Conservation (phyloP, 1,140 invertebrate species). For the Oreohelix idahoensis region DNA sequence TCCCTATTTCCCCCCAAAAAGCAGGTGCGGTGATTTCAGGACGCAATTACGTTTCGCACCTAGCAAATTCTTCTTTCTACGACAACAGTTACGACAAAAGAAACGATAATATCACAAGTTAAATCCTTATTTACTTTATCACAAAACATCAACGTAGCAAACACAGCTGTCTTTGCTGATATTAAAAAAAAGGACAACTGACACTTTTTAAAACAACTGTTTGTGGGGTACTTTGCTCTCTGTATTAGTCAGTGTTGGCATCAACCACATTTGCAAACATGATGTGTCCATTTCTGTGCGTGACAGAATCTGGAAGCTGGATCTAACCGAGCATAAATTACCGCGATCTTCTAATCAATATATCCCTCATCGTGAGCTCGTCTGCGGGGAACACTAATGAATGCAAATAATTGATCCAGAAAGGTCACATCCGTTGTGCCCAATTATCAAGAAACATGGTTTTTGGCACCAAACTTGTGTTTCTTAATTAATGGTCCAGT, state of each 20-base stretch:
- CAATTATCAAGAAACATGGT: slow-evolving; percentile 3
- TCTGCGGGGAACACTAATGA: neutral
- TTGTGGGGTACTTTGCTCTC: no score
- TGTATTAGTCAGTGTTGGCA: neutral
- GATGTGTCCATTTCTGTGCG: neutral
- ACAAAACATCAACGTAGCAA: no score
- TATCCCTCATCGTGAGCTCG: neutral
- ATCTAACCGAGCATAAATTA: neutral
- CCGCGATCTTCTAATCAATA: neutral
- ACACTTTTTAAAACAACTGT: no score
- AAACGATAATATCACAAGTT: no score
- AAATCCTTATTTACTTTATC: no score
- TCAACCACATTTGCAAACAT: neutral
- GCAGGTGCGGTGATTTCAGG: no score
- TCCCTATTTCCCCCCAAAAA: no score
- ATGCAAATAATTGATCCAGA: neutral
- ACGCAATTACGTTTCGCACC: no score
- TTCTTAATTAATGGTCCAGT: neutral
- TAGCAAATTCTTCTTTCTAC: no score
- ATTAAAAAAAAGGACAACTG: no score
- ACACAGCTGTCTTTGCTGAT: no score
- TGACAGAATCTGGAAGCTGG: neutral
- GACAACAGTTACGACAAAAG: no score
- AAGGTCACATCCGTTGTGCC: neutral
- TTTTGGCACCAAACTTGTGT: neutral